phyloP scores from a whole-genome alignment of 92 coral and sea anemone genomes.

The Zoanthus sansibaricus region DNA sequence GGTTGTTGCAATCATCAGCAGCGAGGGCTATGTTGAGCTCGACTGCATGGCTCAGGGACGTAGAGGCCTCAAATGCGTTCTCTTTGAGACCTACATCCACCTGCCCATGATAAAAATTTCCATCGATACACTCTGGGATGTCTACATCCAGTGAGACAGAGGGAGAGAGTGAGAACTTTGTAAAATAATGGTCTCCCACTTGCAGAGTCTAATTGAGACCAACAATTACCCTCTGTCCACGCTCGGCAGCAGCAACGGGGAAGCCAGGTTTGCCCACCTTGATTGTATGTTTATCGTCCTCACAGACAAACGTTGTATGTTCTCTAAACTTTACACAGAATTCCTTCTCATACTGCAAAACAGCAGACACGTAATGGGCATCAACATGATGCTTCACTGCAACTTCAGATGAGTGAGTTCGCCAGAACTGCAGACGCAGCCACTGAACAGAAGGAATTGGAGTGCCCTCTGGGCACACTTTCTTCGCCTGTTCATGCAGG shows the following conservation, averaged over 20 bases:
- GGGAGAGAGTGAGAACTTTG: constrained; percentile 35
- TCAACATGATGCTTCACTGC: constrained; percentile 52
- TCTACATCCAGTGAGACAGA: constrained; percentile 61
- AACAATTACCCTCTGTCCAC: constrained; percentile 61
- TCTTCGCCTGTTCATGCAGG: constrained; percentile 47
- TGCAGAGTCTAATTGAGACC: constrained; percentile 53
- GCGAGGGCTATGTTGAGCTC: constrained; percentile 34
- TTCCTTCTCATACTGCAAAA: constrained; percentile 51
- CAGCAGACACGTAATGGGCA: constrained; percentile 60
- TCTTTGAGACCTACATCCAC: too few relatives aligned
- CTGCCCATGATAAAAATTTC: constrained; percentile 50
- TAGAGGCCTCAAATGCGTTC: constrained; percentile 42
- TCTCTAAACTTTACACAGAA: constrained; percentile 52
- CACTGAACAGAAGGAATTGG: constrained; percentile 62
- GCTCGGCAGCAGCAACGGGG: constrained; percentile 69
- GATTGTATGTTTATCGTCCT: constrained; percentile 71
- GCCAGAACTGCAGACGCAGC: constrained; percentile 55
- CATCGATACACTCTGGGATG: constrained; percentile 56
- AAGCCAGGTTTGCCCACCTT: constrained; percentile 67
- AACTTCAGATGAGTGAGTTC: constrained; percentile 8
- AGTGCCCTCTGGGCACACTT: constrained; percentile 56
- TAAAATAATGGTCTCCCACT: constrained; percentile 64
- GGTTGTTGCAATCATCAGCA: constrained; percentile 40
- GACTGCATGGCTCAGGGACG: constrained; percentile 52
- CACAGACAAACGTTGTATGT: constrained; percentile 57